These are phyloP conservation scores for Drosophila mauritiana DNA, from an alignment of 1,140 invertebrate species.

Conservation along the genomic window DNA sequence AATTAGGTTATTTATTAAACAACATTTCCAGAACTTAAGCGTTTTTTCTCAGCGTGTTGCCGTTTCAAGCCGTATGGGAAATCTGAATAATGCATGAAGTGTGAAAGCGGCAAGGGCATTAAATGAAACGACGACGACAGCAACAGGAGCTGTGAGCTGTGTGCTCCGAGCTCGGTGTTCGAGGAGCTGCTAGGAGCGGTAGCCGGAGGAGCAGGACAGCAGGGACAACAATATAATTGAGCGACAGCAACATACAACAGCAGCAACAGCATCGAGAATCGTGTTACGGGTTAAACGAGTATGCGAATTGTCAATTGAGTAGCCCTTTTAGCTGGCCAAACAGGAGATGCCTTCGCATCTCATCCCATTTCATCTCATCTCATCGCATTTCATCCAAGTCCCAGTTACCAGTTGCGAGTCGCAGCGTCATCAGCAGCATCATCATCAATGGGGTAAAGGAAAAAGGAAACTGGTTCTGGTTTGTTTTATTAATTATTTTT, in stretches of 20 bases:
- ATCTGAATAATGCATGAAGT: constrained; percentile 82
- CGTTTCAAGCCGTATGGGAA: constrained; percentile 65
- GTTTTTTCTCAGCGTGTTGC: constrained; percentile 8
- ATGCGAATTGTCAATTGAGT: constrained; percentile 78
- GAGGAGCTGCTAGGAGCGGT: not conserved
- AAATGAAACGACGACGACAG: constrained; percentile 63
- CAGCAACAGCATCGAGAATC: constrained; percentile 45
- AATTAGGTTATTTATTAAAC: too few species aligned
- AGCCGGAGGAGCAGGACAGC: constrained; percentile 27
- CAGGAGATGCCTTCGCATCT: constrained; percentile 30
- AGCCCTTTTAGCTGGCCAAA: constrained; percentile 59
- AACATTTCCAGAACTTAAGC: not conserved
- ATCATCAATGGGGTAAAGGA: constrained; percentile 45
- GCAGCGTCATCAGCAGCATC: not conserved
- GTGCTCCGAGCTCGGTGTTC: not conserved
- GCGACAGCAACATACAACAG: constrained; percentile 57
- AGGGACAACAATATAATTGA: constrained; percentile 80
- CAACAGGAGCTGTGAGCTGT: constrained; percentile 40
- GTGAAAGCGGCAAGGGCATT: constrained; percentile 78
- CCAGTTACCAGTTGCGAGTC: constrained; percentile 20
- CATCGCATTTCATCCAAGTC: constrained; percentile 1
- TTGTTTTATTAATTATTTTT: constrained; percentile 77
- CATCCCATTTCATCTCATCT: constrained; percentile 11
- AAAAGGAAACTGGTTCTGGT: constrained; percentile 66
- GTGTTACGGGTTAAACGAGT: constrained; percentile 76